These are phyloP conservation scores for Magallana ariakensis DNA, from an alignment of 1,140 invertebrate species.

Conservation along the genomic window DNA sequence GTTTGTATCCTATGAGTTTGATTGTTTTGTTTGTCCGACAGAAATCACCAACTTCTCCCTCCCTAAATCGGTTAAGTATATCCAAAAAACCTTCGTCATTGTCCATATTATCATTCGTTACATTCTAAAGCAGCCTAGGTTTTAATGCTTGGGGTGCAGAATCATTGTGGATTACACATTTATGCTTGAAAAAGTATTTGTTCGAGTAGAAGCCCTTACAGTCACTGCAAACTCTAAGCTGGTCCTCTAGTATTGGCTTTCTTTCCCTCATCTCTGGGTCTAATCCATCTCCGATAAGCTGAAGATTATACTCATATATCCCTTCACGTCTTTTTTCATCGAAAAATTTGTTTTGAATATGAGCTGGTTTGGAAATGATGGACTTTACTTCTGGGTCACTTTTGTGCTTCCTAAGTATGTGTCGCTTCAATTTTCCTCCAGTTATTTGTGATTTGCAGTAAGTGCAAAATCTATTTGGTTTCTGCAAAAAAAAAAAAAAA, in stretches of 20 bases:
- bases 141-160: not conserved
- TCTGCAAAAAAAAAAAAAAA: constrained; percentile 10
- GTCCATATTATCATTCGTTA: not conserved
- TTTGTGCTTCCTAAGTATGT: constrained; percentile 48
- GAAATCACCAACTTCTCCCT: constrained; percentile 49
- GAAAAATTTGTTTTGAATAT: constrained; percentile 45
- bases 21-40: constrained; percentile 43
- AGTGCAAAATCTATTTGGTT: constrained; percentile 16
- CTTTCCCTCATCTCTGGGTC: constrained; percentile 49
- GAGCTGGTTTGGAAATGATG: constrained; percentile 14
- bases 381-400: constrained; percentile 38
- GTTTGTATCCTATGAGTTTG: constrained; percentile 47
- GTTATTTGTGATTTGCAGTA: constrained; percentile 34
- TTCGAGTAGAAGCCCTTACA: not conserved
- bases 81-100: constrained; percentile 6
- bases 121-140: not conserved
- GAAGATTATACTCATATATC: constrained; percentile 52
- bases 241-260: constrained; percentile 36
- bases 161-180: not conserved
- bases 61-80: constrained; percentile 52
- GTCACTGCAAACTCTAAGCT: constrained; percentile 47
- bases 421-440: constrained; percentile 44
- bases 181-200: not conserved
- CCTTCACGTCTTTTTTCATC: constrained; percentile 51
- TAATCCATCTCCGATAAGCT: constrained; percentile 14